These are phyloP conservation scores for Lerista edwardsae DNA, from an alignment of 2,797 vertebrate genomes.

Conservation along the genomic window DNA sequence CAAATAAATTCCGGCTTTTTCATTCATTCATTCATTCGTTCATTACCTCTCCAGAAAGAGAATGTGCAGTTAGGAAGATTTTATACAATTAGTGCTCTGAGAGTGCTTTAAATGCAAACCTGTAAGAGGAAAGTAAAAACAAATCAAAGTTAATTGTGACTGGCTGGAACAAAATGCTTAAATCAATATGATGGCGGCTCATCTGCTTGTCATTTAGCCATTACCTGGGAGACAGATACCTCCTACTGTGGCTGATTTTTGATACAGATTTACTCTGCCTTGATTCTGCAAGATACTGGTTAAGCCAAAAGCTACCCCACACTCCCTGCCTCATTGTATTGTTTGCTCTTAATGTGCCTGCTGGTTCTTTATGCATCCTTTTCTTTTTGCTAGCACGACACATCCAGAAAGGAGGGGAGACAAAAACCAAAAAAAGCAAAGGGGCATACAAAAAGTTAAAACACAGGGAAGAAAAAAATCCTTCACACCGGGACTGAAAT, in stretches of 20 bases:
- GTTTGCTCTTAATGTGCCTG: constrained; percentile 57
- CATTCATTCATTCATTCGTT: constrained; percentile 54
- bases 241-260: constrained; percentile 72
- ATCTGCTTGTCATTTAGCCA: constrained; percentile 76
- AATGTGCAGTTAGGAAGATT: constrained; percentile 68
- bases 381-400: constrained; percentile 36
- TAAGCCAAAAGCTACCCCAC: constrained; percentile 56
- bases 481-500: constrained; percentile 29
- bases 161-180: constrained; percentile 80
- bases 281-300: constrained; percentile 19
- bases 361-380: constrained; percentile 56
- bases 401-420: neutral
- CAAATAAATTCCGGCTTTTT: constrained; percentile 54
- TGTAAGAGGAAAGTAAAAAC: constrained; percentile 75
- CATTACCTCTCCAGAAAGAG: constrained; percentile 59
- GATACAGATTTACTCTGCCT: constrained; percentile 66
- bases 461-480: neutral
- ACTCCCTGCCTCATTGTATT: constrained; percentile 49
- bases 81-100: constrained; percentile 68
- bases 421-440: constrained; percentile 16
- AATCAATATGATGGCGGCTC: constrained; percentile 74
- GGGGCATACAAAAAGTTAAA: constrained; percentile 31
- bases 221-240: constrained; percentile 77
- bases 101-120: constrained; percentile 75
- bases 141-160: constrained; percentile 82